phyloP scores from a whole-genome alignment of 2,888 invertebrate genomes.

The Lypha dubia region DNA sequence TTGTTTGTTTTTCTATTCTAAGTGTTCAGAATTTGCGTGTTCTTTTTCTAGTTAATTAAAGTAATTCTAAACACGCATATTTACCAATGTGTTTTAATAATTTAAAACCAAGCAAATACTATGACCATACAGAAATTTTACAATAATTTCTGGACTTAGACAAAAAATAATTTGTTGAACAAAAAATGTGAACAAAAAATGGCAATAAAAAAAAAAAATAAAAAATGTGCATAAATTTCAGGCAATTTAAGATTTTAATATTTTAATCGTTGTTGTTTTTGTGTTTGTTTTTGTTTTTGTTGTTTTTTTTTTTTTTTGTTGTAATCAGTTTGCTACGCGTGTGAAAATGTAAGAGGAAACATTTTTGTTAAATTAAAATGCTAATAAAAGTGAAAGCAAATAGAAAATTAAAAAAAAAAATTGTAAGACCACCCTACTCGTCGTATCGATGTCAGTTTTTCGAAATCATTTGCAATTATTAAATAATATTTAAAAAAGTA shows the following conservation, averaged over 20 bases:
- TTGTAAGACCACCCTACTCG: too few species aligned
- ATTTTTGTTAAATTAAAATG: not conserved
- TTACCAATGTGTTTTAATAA: constrained; percentile 42
- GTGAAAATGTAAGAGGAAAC: not conserved
- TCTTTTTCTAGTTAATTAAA: constrained; percentile 63
- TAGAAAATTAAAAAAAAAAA: not conserved
- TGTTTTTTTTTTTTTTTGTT: not conserved
- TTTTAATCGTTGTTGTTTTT: constrained; percentile 10
- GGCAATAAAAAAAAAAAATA: not conserved
- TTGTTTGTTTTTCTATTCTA: not conserved
- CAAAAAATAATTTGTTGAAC: not conserved
- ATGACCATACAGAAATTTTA: too few species aligned
- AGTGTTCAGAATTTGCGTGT: constrained; percentile 51
- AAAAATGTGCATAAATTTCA: constrained; percentile 20
- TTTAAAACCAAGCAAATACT: too few species aligned
- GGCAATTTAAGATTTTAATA: constrained; percentile 10
- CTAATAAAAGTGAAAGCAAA: not conserved
- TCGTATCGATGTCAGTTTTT: too few species aligned
- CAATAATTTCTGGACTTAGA: not conserved
- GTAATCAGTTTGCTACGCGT: not conserved
- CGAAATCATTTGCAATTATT: too few species aligned
- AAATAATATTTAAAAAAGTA: too few species aligned
- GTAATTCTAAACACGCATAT: constrained; percentile 62
- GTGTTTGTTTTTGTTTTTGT: not conserved
- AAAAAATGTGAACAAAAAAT: constrained; percentile 15